Base-by-base conservation (phyloP, 2,113 vertebrate genomes). In the Terrapene triunguis region DNA sequence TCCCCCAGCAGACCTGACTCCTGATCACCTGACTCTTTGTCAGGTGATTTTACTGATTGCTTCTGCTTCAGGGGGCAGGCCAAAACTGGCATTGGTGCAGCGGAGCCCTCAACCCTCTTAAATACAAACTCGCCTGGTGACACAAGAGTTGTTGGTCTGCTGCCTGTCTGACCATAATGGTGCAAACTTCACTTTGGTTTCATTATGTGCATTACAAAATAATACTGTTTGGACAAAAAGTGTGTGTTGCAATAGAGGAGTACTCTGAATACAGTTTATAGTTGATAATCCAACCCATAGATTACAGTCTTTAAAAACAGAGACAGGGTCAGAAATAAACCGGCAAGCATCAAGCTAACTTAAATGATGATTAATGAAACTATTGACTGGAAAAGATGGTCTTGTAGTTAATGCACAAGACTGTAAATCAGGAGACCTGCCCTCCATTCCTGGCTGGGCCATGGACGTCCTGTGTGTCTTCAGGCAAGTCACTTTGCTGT, bases 201-300 rank as follows among this genome's bases (percentile, higher is more conserved):
- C 5, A 1, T 16, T 8, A 5, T 2, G 7, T 19, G 44, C 25
- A 0, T 5, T 6, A 1, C 54, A 62, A 65, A 16, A 14, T 22
- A 1, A 59, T 1, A 24, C 62, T 3, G 8, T 3, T 27, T 1
- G 51, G 81, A 53, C 74, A 21, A 21, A 17, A 78, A 44, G 48
- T 38, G 4, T 65, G 0, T 50, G 16, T 48, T 10, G 38, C 22
- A 25, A 10, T 13, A 24, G 24, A 78, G 24, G 24, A 27, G 74
- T 13, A 78, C 42, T 78, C 42, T 78, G 74, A 78, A 47, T 47
- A 78, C 54, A 6, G 0, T 35, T 1, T 13, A 1, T 0, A 0
- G 4, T 83, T 47, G 76, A 35, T 27, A 3, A 55, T 65, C 1
- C 50, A 4, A 62, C 27, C 27, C 27, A 62, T 4, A 5, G 14